Evolutionary conservation across 1,140 invertebrate species (phyloP), one percentile per base, ranked within the genome.

Genomic region (Orchesella cincta): DNA sequence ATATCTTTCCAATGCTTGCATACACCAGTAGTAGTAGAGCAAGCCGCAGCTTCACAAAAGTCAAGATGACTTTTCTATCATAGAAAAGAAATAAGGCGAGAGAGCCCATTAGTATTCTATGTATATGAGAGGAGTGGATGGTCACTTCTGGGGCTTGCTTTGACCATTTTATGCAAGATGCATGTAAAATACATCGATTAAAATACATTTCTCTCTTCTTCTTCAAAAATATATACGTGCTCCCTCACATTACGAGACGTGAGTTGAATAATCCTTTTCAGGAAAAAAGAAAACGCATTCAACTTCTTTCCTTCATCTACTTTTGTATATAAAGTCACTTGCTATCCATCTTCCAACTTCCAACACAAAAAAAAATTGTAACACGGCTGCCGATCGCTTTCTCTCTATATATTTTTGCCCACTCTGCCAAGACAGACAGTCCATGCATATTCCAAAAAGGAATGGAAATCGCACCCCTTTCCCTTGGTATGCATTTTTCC

Each of bases 131-230:
- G 28, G 31, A 26, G 73, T 74, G 57, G 67, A 77, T 80, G 81
- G 79, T 80, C 81, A 80, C 81, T 82, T 80, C 81, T 80, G 79
- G 79, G 70, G 79, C 67, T 35, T 72, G 73, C 78, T 78, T 79
- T 81, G 80, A 78, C 81, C 79, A 78, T 77, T 82, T 82, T 82
- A 82, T 82, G 81, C 81, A 82, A 80, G 81, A 79, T 76, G 81
- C 81, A 82, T 82, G 81, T 82, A 82, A 82, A 82, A 82, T 80
- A 80, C 81, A 79, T 82, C 81, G 81, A 82, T 82, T 82, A 82
- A 82, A 82, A 82, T 82, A 82, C 78, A 80, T 79, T 62, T 78
- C 35, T 70, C 23, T 71, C 26, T 20, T 33, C 54, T 23, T 26
- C 26, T 20, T 31, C 1, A 46, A 74, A 81, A 77, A 81, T 81